Evolutionary conservation across 2,113 vertebrate species (phyloP).

Genomic region (Lepisosteus osseus): DNA sequence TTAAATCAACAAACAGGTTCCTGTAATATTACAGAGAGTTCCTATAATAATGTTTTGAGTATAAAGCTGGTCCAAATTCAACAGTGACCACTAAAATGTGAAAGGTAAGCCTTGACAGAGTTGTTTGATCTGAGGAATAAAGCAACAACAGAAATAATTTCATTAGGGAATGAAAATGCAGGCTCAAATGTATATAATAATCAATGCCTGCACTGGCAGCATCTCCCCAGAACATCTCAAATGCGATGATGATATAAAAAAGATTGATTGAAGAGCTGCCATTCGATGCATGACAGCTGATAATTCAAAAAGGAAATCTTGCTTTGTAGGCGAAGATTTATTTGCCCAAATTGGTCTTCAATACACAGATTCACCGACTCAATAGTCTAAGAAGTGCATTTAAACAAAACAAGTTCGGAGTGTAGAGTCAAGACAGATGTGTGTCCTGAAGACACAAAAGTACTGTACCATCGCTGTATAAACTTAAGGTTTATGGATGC

Average conservation of each 20-base stretch:
- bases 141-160: not conserved
- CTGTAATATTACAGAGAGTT: too few relatives aligned
- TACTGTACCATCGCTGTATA: too few relatives aligned
- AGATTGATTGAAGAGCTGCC: not conserved
- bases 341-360: not conserved
- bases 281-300: constrained; percentile 4
- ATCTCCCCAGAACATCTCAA: not conserved
- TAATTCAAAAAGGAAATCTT: constrained; percentile 7
- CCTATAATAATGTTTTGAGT: too few relatives aligned
- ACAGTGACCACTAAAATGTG: too few relatives aligned
- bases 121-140: not conserved
- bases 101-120: too few relatives aligned
- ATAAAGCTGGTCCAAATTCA: too few relatives aligned
- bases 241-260: not conserved
- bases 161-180: not conserved
- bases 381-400: not conserved
- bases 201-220: not conserved
- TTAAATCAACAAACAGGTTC: too few relatives aligned
- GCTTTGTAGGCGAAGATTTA: not conserved
- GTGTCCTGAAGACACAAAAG: too few relatives aligned
- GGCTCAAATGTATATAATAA: not conserved
- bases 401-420: not conserved
- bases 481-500: too few relatives aligned
- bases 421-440: not conserved
- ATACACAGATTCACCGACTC: not conserved